Conservation (phyloP, 2,113 vertebrate genomes). For the Orycteropus afer region DNA sequence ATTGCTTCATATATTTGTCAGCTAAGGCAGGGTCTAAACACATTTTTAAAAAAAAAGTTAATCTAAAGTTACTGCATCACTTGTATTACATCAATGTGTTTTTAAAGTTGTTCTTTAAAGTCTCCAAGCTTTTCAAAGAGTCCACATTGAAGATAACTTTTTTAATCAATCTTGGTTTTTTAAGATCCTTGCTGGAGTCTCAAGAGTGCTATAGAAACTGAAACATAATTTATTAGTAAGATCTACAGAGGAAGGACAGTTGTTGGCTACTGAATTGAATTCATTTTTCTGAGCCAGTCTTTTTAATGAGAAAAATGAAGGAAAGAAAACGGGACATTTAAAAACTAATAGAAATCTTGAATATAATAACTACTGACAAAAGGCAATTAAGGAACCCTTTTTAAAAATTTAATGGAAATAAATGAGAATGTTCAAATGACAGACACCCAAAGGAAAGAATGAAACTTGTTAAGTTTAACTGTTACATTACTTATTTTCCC, state of each 20-base stretch:
- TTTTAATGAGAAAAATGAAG: slow-evolving; percentile 77
- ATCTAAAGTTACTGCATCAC: neutral
- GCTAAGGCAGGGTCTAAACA: neutral
- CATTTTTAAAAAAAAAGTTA: slow-evolving; percentile 27
- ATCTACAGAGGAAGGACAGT: slow-evolving; percentile 35
- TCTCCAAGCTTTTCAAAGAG: slow-evolving; percentile 8
- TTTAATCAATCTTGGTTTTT: slow-evolving; percentile 47
- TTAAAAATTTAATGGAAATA: slow-evolving; percentile 69
- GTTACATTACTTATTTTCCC: slow-evolving; percentile 44
- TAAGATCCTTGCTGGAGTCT: slow-evolving; percentile 23
- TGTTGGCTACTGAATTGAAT: slow-evolving; percentile 64
- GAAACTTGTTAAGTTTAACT: slow-evolving; percentile 50
- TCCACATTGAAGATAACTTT: neutral
- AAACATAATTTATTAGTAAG: slow-evolving; percentile 58
- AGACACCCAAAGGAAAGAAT: slow-evolving; percentile 37
- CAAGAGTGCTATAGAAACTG: slow-evolving; percentile 24
- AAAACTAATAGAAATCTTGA: slow-evolving; percentile 74
- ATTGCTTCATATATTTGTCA: slow-evolving; percentile 32
- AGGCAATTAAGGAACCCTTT: slow-evolving; percentile 70
- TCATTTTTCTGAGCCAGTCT: slow-evolving; percentile 65
- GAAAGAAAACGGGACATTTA: slow-evolving; percentile 71
- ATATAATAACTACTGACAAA: slow-evolving; percentile 72
- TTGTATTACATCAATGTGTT: neutral
- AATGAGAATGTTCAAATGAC: slow-evolving; percentile 73
- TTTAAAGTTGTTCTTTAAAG: slow-evolving; percentile 24